A percentile compares a stretch with the other conserved stretches of the same genome.
Conservation (phyloP, 2,888 invertebrate genomes). For the Netelia melanura region DNA sequence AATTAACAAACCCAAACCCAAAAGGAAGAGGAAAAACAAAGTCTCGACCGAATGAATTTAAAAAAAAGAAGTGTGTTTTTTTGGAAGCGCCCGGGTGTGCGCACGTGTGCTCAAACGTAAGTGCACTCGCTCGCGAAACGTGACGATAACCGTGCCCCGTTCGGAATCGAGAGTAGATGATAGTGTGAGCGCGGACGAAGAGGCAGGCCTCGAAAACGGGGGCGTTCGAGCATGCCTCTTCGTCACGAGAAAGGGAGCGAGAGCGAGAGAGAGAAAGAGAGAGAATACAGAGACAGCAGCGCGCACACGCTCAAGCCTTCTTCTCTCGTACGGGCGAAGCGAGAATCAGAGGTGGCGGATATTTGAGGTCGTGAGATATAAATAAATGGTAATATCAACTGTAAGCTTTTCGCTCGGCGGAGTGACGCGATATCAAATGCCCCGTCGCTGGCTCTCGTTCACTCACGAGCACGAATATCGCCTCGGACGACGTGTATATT, state of each 20-base stretch:
- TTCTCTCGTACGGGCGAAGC: constrained; percentile 51
- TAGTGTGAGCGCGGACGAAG: constrained; percentile 44
- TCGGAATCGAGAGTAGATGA: constrained; percentile 48
- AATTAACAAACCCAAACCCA: too few relatives aligned
- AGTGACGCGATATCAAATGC: constrained; percentile 51
- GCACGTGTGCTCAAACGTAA: not conserved
- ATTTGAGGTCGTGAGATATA: constrained; percentile 83
- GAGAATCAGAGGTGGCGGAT: constrained; percentile 73
- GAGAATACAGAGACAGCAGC: not conserved
- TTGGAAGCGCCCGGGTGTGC: not conserved
- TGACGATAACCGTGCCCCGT: constrained; percentile 52
- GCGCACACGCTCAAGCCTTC: constrained; percentile 39
- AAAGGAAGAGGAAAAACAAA: too few relatives aligned
- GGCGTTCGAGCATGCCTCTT: constrained; percentile 72
- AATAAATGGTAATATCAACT: constrained; percentile 83
- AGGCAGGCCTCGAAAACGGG: constrained; percentile 78
- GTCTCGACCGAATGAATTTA: too few relatives aligned
- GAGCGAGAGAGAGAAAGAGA: constrained; percentile 67
- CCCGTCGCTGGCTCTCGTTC: constrained; percentile 25
- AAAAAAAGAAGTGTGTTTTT: not conserved
- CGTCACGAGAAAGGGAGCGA: constrained; percentile 30
- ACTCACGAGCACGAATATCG: not conserved
- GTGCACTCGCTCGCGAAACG: constrained; percentile 49
- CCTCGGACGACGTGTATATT: constrained; percentile 15
- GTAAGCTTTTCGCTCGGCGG: constrained; percentile 59